Base-by-base conservation (phyloP, 2,113 vertebrate genomes). In the Zosterops lateralis region DNA sequence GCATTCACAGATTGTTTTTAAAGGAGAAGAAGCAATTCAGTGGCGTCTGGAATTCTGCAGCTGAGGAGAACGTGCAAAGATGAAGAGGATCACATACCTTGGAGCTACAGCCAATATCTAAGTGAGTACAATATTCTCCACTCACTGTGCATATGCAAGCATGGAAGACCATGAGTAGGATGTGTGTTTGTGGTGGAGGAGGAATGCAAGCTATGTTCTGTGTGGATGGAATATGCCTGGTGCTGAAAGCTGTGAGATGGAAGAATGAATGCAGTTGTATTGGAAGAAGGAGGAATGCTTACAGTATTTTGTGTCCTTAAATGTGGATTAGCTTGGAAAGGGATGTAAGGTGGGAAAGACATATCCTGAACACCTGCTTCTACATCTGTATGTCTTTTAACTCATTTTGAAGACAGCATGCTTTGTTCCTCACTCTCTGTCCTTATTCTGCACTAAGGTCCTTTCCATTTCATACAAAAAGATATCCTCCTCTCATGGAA, bases 281-380 rank as follows among this genome's bases (percentile, higher is more conserved):
- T 36, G 87, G 90, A 93, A 96, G 91, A 54, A 91, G 73, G 70
- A 96, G 93, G 92, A 97, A 97, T 92, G 93, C 96, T 97, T 92
- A 58, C 62, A 64, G 57, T 81, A 42, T 90, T 96, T 80, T 68
- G 88, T 89, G 90, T 95, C 93, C 91, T 96, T 76, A 87, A 84
- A 90, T 60, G 86, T 84, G 89, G 94, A 97, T 97, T 97, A 95
- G 85, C 74, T 96, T 97, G 95, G 96, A 96, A 85, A 58, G 71
- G 73, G 91, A 93, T 95, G 86, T 89, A 91, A 97, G 90, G 84
- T 96, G 90, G 96, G 93, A 82, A 96, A 89, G 88, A 97, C 83
- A 87, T 85, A 97, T 96, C 96, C 96, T 91, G 93, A 96, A 89
- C 96, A 97, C 96, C 96, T 97, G 96, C 97, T 97, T 95, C 96